phyloP scores from a whole-genome alignment of 2,113 vertebrate genomes.

The Alexandromys fortis region DNA sequence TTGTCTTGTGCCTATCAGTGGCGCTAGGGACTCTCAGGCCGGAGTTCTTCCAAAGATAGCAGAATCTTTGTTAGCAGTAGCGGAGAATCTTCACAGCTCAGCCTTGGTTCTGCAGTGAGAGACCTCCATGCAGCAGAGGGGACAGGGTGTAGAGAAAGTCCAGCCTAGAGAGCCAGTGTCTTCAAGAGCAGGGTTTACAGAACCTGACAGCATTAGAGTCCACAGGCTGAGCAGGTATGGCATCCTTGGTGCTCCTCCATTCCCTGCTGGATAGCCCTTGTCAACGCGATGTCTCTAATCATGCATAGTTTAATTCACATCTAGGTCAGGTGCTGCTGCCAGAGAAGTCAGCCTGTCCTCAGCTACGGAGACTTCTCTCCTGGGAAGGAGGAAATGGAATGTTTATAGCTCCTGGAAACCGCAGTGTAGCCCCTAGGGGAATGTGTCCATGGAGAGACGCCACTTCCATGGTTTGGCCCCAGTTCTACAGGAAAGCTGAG shows the following conservation, averaged over 20 bases:
- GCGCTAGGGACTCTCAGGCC: fast-evolving
- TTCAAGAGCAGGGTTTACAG: background rate
- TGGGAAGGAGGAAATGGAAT: fast-evolving
- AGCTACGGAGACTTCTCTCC: fast-evolving
- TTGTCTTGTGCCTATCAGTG: fast-evolving
- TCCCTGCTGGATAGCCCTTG: background rate
- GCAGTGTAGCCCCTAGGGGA: fast-evolving
- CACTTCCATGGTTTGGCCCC: background rate
- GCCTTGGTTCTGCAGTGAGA: background rate
- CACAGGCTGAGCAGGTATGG: fast-evolving
- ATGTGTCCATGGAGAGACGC: fast-evolving
- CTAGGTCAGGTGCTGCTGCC: no score
- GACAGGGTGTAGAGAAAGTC: fast-evolving
- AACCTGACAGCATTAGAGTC: background rate
- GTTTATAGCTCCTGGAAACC: background rate
- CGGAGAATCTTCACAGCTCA: background rate
- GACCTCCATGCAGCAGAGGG: no score
- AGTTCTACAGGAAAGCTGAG: background rate
- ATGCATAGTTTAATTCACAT: fast-evolving
- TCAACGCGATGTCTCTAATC: fast-evolving
- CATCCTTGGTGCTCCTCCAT: fast-evolving
- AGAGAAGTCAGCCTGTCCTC: background rate
- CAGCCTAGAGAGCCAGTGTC: fast-evolving
- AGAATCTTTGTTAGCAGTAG: fast-evolving
- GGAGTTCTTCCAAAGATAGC: background rate